Conservation (phyloP, 2,113 vertebrate genomes). For the Syngnathus scovelli region DNA sequence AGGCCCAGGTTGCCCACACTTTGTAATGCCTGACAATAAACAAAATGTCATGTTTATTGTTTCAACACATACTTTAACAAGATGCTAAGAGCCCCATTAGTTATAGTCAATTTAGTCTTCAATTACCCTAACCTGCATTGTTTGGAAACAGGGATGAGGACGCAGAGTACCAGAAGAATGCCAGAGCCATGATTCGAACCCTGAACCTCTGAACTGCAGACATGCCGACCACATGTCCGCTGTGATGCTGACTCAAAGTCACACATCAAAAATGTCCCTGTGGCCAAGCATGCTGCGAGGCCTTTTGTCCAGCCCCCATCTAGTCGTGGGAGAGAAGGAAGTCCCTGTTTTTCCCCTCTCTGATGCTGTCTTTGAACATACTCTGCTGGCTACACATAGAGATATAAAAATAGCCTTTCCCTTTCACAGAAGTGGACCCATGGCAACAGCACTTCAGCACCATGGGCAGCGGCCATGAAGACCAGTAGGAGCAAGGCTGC, state of each 20-base stretch:
- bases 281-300: conserved; percentile 53
- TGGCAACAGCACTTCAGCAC: conserved; percentile 65
- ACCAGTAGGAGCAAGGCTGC: conserved; percentile 3
- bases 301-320: conserved; percentile 67
- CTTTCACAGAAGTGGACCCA: conserved; percentile 44
- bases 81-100: not conserved
- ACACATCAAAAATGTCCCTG: conserved; percentile 53
- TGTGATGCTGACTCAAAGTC: conserved; percentile 42
- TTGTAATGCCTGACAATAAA: conserved; percentile 75
- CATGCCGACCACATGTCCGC: not conserved
- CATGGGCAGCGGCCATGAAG: conserved; percentile 52
- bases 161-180: not conserved
- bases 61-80: not conserved
- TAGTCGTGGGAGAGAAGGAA: conserved; percentile 51
- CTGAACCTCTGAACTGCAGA: too few relatives aligned
- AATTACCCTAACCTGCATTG: not conserved
- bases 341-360: conserved; percentile 47
- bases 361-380: conserved; percentile 66
- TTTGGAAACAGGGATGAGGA: not conserved
- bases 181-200: too few relatives aligned
- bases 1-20: conserved; percentile 87
- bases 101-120: not conserved
- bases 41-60: conserved; percentile 20
- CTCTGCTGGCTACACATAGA: conserved; percentile 26
- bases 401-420: conserved; percentile 62